Evolutionary conservation across 2,888 invertebrate genomes (phyloP), one percentile per base, ranked within the genome.

Genomic region (Harpalus rufipes): DNA sequence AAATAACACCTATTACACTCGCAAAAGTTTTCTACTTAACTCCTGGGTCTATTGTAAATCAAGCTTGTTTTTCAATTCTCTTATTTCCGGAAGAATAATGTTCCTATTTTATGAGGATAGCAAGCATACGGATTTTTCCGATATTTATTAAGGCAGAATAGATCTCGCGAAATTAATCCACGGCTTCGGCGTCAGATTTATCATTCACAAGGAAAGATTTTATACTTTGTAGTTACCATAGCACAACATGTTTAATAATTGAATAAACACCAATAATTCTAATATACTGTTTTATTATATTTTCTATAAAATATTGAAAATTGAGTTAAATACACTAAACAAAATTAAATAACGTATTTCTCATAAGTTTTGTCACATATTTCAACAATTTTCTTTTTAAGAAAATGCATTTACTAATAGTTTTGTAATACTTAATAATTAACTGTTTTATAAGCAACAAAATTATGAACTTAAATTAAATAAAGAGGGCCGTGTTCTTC

Each of bases 1-100:
- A 81, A 81, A 81, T 81, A 81, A 81, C 81, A 51, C 81, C 81
- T 81, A 83, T 74, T 76, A 83, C 72, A 74, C 56, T 72, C 74
- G 61, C 74, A 61, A 39, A 74, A 83, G 10, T 72, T 82, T 82
- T 82, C 72, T 39, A 82, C 72, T 82, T 82, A 72, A 72, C 58
- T 82, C 82, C 10, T 41, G 59, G 39, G 68, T 82, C 72, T 72
- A 68, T 82, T 82, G 72, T 82, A 72, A 72, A 82, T 82, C 68
- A 72, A 58, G 72, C 32, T 82, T 82, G 58, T 82, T 72, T 41
- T 82, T 74, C 72, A 82, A 72, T 82, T 82, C 82, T 72, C 39
- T 82, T 68, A 72, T 72, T 82, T 72, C 56, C 25, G 44, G 72
- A 12, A 16, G 56, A 82, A 72, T 61, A 72, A 58, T 82, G 72